Conservation (phyloP, 2,113 vertebrate species). For the Corapipo altera region DNA sequence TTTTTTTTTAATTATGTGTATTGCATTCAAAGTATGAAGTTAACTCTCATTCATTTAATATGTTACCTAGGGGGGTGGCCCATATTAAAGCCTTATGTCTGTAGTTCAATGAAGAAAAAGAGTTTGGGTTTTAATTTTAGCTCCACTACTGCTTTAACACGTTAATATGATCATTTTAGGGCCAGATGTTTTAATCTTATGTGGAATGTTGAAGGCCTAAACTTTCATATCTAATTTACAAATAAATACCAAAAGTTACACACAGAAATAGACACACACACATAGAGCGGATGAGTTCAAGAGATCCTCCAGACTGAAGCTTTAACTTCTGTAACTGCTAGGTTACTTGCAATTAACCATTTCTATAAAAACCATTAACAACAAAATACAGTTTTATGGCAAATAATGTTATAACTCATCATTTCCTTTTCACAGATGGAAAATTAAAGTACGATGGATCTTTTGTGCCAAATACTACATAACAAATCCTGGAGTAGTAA, state of each 20-base stretch:
- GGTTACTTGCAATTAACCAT: background rate
- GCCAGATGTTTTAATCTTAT: background rate
- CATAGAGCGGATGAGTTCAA: background rate
- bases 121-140: background rate
- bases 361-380: background rate
- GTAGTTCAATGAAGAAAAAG: background rate
- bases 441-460: background rate
- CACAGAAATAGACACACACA: background rate
- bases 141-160: background rate
- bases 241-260: background rate
- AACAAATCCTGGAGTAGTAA: background rate
- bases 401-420: background rate
- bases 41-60: background rate
- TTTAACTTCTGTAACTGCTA: background rate
- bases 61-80: background rate
- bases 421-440: background rate
- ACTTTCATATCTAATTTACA: background rate
- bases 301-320: background rate
- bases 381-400: background rate
- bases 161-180: background rate
- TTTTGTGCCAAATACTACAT: background rate
- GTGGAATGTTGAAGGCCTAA: background rate
- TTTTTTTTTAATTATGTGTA: background rate
- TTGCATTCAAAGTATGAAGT: background rate
- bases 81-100: background rate